Percentiles rank a stretch among this genome's conserved stretches.
Evolutionary conservation across 2,797 vertebrate genomes (phyloP).

Genomic region (Cheirogaleus major): DNA sequence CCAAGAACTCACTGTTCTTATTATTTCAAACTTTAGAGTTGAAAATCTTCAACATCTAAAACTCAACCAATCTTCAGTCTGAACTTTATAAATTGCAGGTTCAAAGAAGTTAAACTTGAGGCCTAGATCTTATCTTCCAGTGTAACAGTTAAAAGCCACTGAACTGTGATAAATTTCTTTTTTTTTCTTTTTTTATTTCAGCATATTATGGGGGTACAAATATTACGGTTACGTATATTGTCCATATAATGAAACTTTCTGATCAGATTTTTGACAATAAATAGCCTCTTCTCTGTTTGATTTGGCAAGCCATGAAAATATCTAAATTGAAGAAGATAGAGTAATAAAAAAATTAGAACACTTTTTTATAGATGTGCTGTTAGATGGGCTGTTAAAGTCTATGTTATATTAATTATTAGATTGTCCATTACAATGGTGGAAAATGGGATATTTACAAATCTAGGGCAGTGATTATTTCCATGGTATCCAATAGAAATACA

Average conservation of each 20-base stretch:
- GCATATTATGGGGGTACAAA: no score
- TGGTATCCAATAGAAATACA: not conserved
- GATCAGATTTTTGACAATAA: not conserved
- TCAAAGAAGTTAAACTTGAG: not conserved
- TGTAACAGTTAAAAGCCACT: not conserved
- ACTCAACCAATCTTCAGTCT: not conserved
- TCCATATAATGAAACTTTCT: not conserved
- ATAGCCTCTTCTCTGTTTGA: not conserved
- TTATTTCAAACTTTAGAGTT: not conserved
- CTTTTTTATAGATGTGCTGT: not conserved
- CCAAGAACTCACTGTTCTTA: not conserved
- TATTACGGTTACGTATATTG: no score
- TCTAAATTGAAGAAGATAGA: not conserved
- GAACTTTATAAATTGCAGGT: not conserved
- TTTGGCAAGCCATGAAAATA: not conserved
- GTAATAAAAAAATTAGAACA: not conserved
- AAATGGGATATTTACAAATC: not conserved
- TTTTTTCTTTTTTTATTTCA: no score
- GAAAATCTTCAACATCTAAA: not conserved
- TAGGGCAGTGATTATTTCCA: not conserved
- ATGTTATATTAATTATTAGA: not conserved
- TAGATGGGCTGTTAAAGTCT: not conserved
- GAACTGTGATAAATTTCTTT: not conserved
- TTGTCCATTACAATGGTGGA: not conserved
- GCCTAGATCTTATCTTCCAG: not conserved